These are phyloP conservation scores for Betta splendens DNA, from an alignment of 2,797 vertebrate genomes.

Conservation along the genomic window DNA sequence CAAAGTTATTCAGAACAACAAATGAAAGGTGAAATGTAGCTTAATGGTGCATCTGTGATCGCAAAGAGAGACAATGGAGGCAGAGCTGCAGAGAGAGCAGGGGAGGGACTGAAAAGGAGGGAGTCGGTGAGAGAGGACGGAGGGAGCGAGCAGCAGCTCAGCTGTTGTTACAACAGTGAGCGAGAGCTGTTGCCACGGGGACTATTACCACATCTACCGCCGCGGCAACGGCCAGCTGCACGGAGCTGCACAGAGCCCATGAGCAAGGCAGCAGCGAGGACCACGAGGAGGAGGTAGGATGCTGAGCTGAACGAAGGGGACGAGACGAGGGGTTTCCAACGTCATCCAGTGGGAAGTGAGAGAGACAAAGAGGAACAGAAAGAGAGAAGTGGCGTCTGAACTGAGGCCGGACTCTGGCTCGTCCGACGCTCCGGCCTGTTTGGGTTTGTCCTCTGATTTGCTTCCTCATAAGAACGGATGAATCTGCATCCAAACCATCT, in stretches of 20 bases:
- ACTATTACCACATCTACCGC: constrained; percentile 53
- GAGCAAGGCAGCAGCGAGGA: constrained; percentile 41
- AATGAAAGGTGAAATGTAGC: background rate
- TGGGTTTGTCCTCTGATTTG: no score
- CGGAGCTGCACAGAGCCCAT: background rate
- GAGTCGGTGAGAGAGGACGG: background rate
- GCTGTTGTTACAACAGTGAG: constrained; percentile 44
- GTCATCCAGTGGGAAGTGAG: constrained; percentile 17
- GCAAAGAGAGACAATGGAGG: constrained; percentile 18
- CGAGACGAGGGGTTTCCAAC: background rate
- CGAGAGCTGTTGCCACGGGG: constrained; percentile 55
- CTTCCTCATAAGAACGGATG: no score
- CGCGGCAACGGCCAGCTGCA: constrained; percentile 31
- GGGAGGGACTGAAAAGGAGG: background rate
- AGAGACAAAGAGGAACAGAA: constrained; percentile 28
- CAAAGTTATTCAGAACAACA: background rate
- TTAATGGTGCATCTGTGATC: no score
- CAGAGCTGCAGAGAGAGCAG: background rate
- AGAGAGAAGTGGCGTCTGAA: constrained; percentile 5
- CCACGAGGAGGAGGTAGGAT: constrained; percentile 20
- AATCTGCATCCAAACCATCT: no score
- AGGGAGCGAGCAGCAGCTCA: constrained; percentile 27
- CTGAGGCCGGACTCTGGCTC: no score
- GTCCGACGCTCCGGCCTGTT: no score
- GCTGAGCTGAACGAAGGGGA: background rate